These are phyloP conservation scores for Sminthurides bifidus DNA, from an alignment of 1,140 invertebrate genomes.

Conservation along the genomic window DNA sequence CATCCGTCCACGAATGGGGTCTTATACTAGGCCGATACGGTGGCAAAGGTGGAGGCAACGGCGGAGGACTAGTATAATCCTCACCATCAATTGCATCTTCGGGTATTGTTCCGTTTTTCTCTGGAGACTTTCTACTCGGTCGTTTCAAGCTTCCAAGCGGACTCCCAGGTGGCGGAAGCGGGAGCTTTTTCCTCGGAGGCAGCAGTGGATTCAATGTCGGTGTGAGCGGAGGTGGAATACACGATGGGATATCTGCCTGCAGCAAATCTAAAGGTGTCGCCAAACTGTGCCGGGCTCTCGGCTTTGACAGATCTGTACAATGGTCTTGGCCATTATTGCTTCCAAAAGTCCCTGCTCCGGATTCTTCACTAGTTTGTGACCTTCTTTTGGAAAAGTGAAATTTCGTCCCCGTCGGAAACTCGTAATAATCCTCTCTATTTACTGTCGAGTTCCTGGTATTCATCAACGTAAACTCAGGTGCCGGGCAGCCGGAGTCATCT, in stretches of 20 bases:
- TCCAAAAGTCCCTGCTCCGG: not conserved
- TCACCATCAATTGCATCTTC: too few relatives aligned
- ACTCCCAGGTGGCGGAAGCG: slow-evolving; percentile 1
- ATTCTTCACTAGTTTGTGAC: too few relatives aligned
- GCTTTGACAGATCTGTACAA: not conserved
- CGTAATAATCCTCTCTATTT: slow-evolving; percentile 31
- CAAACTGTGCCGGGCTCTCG: slow-evolving; percentile 11
- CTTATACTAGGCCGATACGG: too few relatives aligned
- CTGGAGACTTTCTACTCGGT: too few relatives aligned
- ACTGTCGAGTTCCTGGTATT: slow-evolving; percentile 5
- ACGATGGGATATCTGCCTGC: slow-evolving; percentile 10
- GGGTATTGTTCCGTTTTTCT: too few relatives aligned
- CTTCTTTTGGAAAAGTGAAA: too few relatives aligned
- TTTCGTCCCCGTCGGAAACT: slow-evolving; percentile 30
- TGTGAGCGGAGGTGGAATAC: not conserved
- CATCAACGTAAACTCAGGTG: not conserved
- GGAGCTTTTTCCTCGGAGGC: slow-evolving; percentile 10
- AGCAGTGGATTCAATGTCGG: slow-evolving; percentile 3
- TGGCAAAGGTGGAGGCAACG: too few relatives aligned
- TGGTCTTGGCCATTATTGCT: not conserved
- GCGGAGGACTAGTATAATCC: too few relatives aligned
- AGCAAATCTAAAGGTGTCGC: slow-evolving; percentile 24
- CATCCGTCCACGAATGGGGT: too few relatives aligned
- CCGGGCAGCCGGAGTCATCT: not conserved
- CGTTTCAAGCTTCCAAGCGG: too few relatives aligned